Base-by-base conservation (phyloP, 1,140 invertebrate genomes). In the Caenorhabditis briggsae region DNA sequence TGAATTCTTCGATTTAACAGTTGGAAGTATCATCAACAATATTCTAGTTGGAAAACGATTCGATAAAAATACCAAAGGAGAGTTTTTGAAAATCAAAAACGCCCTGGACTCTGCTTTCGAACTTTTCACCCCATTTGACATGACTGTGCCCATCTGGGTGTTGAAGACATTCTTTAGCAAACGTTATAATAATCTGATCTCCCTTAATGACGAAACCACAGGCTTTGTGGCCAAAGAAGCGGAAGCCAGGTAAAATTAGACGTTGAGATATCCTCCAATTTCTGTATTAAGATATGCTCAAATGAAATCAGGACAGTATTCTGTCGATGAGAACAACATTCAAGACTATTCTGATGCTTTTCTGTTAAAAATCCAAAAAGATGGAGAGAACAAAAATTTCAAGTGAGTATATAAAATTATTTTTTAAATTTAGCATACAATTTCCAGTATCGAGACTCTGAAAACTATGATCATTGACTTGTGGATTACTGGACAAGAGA, bases 1-100 rank as follows among this genome's bases (percentile, higher is more conserved):
- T 33, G 33, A 33, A 33, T 33, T 33, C 33, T 33, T 33, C 33
- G 33, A 33, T 33, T 33, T 33, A 2, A 59, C 59, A 2, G 74
- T 88, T 41, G 78, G 64, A 46, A 87, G 50, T 23, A 86, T 88
- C 65, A 88, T 88, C 48, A 88, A 88, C 55, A 48, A 59, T n/a
- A 65, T 88, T n/a, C 56, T 88, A 1, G 23, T 87, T 43, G 46
- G n/a, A 14, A 70, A 82, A 53, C 56, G 43, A 65, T 41, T 87
- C 18, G 53, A 70, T 12, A 33, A 87, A 14, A 46, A 82, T n/a
- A 58, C 14, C 56, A 58, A 58, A 20, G 3, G n/a, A 2, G 56
- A 58, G 56, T 58, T 58, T n/a, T n/a, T 58, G 2, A 20, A 8
- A 8, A 58, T 58, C 18, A 58, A 58, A 58, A 58, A 58, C n/a